Conservation (phyloP, 2,797 vertebrate species). For the Nothura maculosa region DNA sequence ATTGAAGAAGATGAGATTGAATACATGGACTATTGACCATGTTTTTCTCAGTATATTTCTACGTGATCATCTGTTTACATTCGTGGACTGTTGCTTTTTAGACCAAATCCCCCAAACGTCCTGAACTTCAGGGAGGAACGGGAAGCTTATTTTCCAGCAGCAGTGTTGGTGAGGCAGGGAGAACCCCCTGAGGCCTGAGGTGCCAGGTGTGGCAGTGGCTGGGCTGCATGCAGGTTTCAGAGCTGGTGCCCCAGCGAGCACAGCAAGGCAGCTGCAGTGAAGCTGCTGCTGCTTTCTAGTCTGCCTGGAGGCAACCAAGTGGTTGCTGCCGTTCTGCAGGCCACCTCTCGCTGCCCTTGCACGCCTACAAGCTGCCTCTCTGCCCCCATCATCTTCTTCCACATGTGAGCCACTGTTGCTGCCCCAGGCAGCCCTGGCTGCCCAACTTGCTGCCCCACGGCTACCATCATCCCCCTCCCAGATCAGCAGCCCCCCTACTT, state of each 20-base stretch:
- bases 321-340: background rate
- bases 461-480: background rate
- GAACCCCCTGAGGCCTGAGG: background rate
- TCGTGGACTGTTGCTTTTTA: background rate
- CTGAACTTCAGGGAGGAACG: background rate
- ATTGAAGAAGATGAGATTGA: background rate
- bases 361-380: too few species aligned
- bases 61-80: background rate
- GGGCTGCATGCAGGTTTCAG: rapidly evolving
- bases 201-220: background rate
- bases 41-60: background rate
- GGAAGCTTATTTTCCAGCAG: background rate
- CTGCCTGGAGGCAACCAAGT: background rate
- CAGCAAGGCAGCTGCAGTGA: background rate
- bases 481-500: background rate
- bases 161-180: background rate
- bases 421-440: too few species aligned
- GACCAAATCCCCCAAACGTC: background rate
- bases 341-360: too few species aligned
- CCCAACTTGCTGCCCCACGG: background rate
- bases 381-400: too few species aligned
- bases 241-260: background rate
- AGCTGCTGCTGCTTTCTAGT: background rate
- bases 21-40: rapidly evolving
- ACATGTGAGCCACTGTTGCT: too few species aligned